phyloP scores from a whole-genome alignment of 2,113 vertebrate genomes.

The Corythornis madagascariensis region DNA sequence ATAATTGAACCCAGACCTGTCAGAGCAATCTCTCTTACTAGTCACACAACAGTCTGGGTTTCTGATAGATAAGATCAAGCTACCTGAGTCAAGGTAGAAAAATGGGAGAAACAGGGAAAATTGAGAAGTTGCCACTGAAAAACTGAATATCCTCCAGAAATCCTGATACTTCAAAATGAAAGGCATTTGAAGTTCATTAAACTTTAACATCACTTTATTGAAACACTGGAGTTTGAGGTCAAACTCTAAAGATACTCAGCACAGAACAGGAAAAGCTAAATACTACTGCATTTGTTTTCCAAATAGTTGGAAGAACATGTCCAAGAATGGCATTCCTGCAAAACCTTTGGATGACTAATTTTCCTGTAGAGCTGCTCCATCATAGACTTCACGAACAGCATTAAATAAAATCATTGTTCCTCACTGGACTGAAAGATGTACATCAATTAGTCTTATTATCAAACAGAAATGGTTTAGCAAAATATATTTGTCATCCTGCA shows the following conservation, averaged over 20 bases:
- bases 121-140: not conserved
- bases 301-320: not conserved
- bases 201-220: not conserved
- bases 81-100: not conserved
- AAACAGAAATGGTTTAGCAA: not conserved
- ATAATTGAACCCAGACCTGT: not conserved
- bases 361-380: not conserved
- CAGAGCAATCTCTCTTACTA: not conserved
- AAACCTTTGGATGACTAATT: not conserved
- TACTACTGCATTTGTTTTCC: not conserved
- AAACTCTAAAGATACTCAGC: not conserved
- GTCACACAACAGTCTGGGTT: not conserved
- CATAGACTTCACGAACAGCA: not conserved
- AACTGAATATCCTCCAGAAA: not conserved
- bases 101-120: not conserved
- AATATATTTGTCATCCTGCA: not conserved
- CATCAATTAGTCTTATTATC: not conserved
- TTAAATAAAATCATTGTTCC: not conserved
- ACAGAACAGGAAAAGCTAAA: not conserved
- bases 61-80: not conserved
- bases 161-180: not conserved
- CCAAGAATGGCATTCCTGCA: not conserved
- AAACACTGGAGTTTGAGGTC: constrained; percentile 20
- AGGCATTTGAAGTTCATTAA: constrained; percentile 3
- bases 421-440: not conserved